Evolutionary conservation across 2,113 vertebrate genomes (phyloP).

Genomic region (Cromileptes altivelis): DNA sequence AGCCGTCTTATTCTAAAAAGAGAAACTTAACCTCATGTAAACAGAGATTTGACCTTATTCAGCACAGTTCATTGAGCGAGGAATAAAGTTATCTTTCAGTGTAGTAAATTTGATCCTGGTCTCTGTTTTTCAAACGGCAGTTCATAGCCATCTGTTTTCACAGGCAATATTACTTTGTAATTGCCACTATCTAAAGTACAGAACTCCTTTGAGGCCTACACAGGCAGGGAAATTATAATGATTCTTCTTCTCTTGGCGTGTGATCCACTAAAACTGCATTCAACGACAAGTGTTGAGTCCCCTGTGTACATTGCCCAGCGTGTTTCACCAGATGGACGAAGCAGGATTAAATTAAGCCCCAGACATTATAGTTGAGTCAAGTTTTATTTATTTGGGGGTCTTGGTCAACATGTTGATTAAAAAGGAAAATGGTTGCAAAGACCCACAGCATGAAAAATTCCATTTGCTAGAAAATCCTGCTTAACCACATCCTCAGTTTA

Average conservation of each 20-base stretch:
- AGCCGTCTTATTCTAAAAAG: constrained; percentile 5
- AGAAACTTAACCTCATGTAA: constrained; percentile 17
- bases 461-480: not conserved
- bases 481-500: not conserved
- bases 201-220: constrained; percentile 17
- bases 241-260: constrained; percentile 15
- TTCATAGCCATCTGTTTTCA: constrained; percentile 48
- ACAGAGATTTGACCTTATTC: constrained; percentile 9
- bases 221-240: not conserved
- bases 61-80: not conserved
- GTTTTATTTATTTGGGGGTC: not conserved
- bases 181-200: constrained; percentile 26
- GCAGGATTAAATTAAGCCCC: constrained; percentile 23
- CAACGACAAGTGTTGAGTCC: not conserved
- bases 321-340: constrained; percentile 18
- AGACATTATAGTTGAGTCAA: constrained; percentile 24
- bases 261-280: constrained; percentile 20
- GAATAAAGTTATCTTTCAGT: not conserved
- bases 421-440: not conserved
- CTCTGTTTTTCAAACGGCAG: not conserved
- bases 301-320: not conserved
- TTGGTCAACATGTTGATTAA: constrained; percentile 11
- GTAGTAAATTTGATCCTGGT: not conserved
- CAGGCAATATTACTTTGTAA: constrained; percentile 23
- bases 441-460: not conserved